A percentile compares a stretch with the other conserved stretches of the same genome.
These are phyloP conservation scores for Bombus superbus DNA, from an alignment of 1,140 invertebrate genomes.

Conservation along the genomic window DNA sequence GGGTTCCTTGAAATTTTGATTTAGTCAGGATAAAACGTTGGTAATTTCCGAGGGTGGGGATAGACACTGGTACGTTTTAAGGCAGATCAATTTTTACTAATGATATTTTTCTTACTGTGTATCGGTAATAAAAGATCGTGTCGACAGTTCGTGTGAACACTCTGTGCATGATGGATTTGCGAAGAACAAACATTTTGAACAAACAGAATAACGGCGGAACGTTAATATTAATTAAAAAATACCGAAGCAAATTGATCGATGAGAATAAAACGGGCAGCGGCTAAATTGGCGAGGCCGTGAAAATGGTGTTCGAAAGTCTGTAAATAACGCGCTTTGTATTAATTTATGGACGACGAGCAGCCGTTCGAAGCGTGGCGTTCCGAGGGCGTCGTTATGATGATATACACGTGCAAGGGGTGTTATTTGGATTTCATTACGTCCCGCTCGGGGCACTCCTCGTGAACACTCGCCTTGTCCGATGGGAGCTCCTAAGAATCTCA, in stretches of 20 bases:
- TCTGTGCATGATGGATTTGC: no score
- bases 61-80: no score
- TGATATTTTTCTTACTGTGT: neutral
- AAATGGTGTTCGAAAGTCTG: conserved; percentile 56
- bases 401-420: conserved; percentile 66
- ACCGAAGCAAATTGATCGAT: neutral
- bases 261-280: conserved; percentile 6
- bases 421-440: conserved; percentile 71
- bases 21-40: neutral
- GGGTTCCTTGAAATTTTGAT: neutral
- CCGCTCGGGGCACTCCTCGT: conserved; percentile 26
- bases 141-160: neutral
- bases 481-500: conserved; percentile 25
- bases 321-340: conserved; percentile 70
- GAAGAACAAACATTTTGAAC: neutral
- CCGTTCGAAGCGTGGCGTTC: conserved; percentile 51
- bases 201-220: neutral
- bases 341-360: conserved; percentile 65
- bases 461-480: conserved; percentile 2
- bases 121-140: neutral
- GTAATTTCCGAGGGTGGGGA: no score
- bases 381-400: conserved; percentile 68
- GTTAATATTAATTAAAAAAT: conserved; percentile 1
- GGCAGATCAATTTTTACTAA: neutral
- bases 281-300: conserved; percentile 28